Evolutionary conservation across 2,797 vertebrate genomes (phyloP), one percentile per base, ranked within the genome.

Genomic region (Acestrorhynchus altus): DNA sequence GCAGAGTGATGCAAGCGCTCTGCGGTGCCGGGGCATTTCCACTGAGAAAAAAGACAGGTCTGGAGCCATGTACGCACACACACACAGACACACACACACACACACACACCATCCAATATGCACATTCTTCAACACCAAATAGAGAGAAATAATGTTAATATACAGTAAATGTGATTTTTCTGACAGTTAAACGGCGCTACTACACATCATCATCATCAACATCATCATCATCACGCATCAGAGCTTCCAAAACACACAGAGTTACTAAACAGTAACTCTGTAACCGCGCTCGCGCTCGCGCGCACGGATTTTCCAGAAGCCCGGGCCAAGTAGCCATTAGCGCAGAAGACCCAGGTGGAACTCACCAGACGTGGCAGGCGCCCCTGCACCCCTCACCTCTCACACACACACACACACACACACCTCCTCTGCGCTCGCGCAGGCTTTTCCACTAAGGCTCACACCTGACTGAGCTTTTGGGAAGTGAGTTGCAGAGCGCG

Each of bases 351-450:
- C 68, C 66, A 56, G 63, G 49, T 70, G 24, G 66, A 72, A 79
- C 66, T 74, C 69, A 71, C 49, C 69, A 52, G 54, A 75, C 69
- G 47, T 81, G 80, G 63, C 61, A 72, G 54, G 54, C 54, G 54
- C 54, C 24, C 22, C 64, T 18, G 12, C 7, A 15, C 31, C 31
- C 65, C 51, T 44, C 57, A n/a, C 4, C 68, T 42, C 67, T 15
- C 60, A 46, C 49, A 12, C 52, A 46, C 24, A 22, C 16, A 12
- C 1, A 44, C 4, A 4, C 68, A 42, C 54, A 57, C 59, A 13
- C 56, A 2, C 56, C 56, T 31, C 24, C 56, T 59, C 15, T 59
- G 56, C 26, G 15, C 56, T 59, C 56, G 56, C 56, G 56, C 56
- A 26, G 5, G 54, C 54, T 57, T 57, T 57, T 57, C 54, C 54